Evolutionary conservation across 2,888 invertebrate species (phyloP), one percentile per base, ranked within the genome.

Genomic region (Agriopis aurantiaria): DNA sequence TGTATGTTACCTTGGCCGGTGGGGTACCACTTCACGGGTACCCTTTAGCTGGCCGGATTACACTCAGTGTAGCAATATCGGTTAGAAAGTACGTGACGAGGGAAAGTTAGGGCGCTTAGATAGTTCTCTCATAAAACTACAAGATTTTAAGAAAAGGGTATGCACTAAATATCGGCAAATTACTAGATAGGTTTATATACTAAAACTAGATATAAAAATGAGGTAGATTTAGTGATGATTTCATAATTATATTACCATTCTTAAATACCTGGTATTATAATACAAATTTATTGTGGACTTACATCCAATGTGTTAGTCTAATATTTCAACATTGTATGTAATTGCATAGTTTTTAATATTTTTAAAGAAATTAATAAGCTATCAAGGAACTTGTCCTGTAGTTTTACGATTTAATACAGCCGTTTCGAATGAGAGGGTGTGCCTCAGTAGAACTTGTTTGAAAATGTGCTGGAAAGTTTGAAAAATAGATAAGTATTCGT

Each of bases 21-120:
- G 93, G 93, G 89, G 91, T 88, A 91, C 91, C 87, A 75, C 88
- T 86, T 86, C 91, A 85, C 83, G 90, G 88, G 92, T 89, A 89
- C 88, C 87, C 91, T 87, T 88, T 84, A 86, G 86, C 85, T 82
- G 85, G 81, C 82, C 88, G 82, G 84, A 83, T 80, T 79, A 80
- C 86, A 71, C 71, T 74, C 72, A 70, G 67, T 65, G 40, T 59
- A 56, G 73, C 71, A 74, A 74, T 76, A 74, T 74, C 72, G 56
- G 79, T 76, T 72, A 75, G 72, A 78, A 78, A 75, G 76, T 72
- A 80, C 74, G 74, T 74, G 78, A 80, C 76, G 68, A 70, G 68
- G 75, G 72, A 72, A 71, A 73, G 65, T 69, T 73, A 75, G 73
- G 75, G 74, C 68, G 49, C 62, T 71, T 52, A 53, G 48, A 69